These are phyloP conservation scores for Cryptosula pallasiana DNA, from an alignment of 2,888 invertebrate genomes.

Conservation along the genomic window DNA sequence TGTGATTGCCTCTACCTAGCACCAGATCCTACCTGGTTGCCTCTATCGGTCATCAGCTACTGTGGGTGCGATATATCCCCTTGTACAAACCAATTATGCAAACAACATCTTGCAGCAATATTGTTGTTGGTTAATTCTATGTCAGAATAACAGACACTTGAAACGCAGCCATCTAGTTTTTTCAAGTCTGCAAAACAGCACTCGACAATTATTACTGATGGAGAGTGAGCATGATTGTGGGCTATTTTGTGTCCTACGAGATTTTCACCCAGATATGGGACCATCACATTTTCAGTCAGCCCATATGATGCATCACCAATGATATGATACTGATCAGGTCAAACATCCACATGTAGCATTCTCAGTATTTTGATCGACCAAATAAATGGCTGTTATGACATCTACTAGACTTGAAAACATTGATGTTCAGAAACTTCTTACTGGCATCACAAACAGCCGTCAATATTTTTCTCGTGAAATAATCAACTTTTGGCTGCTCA, in stretches of 20 bases:
- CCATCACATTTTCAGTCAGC: neutral
- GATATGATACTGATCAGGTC: too few species aligned
- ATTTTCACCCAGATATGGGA: neutral
- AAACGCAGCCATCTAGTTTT: neutral
- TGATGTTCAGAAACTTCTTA: neutral
- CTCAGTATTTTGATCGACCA: neutral
- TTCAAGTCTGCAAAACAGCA: neutral
- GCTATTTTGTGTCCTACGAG: neutral
- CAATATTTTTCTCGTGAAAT: too few species aligned
- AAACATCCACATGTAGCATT: neutral
- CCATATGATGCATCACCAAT: too few species aligned
- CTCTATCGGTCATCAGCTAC: too few species aligned
- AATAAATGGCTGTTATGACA: slow-evolving; percentile 6
- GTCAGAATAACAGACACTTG: neutral
- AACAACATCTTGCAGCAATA: neutral
- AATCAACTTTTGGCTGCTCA: too few species aligned
- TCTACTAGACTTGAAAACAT: neutral
- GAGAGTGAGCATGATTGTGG: neutral
- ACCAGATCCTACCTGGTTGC: too few species aligned
- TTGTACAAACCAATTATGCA: neutral
- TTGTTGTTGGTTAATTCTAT: neutral
- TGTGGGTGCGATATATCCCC: neutral
- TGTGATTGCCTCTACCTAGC: neutral
- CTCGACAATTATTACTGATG: neutral
- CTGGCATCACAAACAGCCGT: neutral